Percentiles rank a stretch among this genome's conserved stretches.
These are phyloP conservation scores for Sander vitreus DNA, from an alignment of 2,113 vertebrate species.

Conservation along the genomic window DNA sequence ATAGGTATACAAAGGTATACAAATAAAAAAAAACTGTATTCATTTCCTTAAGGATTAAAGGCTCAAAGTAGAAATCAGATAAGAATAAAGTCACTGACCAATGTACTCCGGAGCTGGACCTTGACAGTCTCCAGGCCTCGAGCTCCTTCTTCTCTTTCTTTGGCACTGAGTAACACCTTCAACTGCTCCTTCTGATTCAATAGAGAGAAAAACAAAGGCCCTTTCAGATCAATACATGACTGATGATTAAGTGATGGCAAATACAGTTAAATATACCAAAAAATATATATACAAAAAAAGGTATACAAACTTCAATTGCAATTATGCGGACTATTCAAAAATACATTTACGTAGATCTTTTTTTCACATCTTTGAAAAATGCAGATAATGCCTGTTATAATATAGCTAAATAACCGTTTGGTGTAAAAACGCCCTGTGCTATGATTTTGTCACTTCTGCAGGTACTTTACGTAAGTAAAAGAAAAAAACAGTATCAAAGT, in stretches of 20 bases:
- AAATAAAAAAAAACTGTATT: not conserved
- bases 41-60: not conserved
- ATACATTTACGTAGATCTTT: not conserved
- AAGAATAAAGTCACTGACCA: slow-evolving; percentile 82
- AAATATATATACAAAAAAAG: too few relatives aligned
- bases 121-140: slow-evolving; percentile 90
- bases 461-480: not conserved
- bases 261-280: not conserved
- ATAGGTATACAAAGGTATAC: not conserved
- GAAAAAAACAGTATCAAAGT: not conserved
- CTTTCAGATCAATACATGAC: not conserved
- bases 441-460: not conserved
- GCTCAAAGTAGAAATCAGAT: not conserved
- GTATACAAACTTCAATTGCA: too few relatives aligned
- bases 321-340: not conserved
- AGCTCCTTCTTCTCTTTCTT: slow-evolving; percentile 91
- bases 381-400: too few relatives aligned
- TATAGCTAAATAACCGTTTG: too few relatives aligned
- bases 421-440: not conserved
- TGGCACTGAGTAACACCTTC: slow-evolving; percentile 86
- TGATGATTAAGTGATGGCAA: not conserved
- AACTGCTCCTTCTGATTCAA: slow-evolving; percentile 90
- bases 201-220: slow-evolving; percentile 11
- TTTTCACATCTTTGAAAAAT: not conserved
- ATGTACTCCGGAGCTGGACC: slow-evolving; percentile 89